A percentile compares a stretch with the other conserved stretches of the same genome.
These are phyloP conservation scores for Gari tellinella DNA, from an alignment of 2,888 invertebrate genomes.

Conservation along the genomic window DNA sequence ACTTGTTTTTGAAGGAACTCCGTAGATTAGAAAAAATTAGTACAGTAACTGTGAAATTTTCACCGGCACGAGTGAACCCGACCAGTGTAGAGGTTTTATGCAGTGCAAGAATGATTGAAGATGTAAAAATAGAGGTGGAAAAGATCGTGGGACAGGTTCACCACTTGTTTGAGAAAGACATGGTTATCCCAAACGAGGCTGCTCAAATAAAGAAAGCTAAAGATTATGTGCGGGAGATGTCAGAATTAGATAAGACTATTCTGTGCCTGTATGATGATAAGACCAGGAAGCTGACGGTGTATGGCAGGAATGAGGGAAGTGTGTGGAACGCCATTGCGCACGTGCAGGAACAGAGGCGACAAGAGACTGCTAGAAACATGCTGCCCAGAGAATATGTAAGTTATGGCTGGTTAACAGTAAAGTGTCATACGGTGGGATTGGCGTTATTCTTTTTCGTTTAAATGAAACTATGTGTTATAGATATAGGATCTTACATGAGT, in stretches of 20 bases:
- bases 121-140: constrained; percentile 46
- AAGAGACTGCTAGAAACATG: constrained; percentile 1
- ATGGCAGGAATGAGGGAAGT: constrained; percentile 30
- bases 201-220: constrained; percentile 20
- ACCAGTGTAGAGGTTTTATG: constrained; percentile 46
- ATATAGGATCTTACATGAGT: too few species aligned
- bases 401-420: too few species aligned
- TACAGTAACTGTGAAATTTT: constrained; percentile 44
- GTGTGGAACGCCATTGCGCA: constrained; percentile 34
- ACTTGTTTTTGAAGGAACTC: constrained; percentile 46
- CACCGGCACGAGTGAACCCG: constrained; percentile 43
- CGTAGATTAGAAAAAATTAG: constrained; percentile 24
- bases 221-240: constrained; percentile 23
- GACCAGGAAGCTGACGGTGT: constrained; percentile 22
- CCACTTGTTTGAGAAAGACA: constrained; percentile 37
- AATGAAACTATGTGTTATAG: too few species aligned
- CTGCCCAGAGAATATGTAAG: constrained; percentile 46
- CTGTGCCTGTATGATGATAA: constrained; percentile 47
- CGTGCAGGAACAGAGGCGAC: constrained; percentile 7
- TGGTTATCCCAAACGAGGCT: constrained; percentile 23
- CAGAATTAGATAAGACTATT: constrained; percentile 30
- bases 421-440: too few species aligned
- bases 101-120: constrained; percentile 37
- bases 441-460: too few species aligned
- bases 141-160: constrained; percentile 50